phyloP scores from a whole-genome alignment of 2,888 invertebrate genomes.

The Nematopogon swammerdamellus region DNA sequence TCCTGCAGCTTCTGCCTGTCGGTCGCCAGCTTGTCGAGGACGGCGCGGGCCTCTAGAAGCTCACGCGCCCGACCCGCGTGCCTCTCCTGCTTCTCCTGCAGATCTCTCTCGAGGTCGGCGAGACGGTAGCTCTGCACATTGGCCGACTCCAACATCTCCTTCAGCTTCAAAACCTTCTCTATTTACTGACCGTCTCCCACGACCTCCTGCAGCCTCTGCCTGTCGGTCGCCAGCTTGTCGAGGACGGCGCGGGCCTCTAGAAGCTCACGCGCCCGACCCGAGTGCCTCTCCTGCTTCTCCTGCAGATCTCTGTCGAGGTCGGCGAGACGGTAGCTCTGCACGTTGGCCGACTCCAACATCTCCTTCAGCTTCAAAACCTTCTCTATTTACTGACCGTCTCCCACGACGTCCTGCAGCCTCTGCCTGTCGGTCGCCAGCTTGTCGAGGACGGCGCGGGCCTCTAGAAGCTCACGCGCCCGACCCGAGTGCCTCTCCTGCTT shows the following conservation, averaged over 20 bases:
- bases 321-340: slow-evolving; percentile 31
- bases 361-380: slow-evolving; percentile 35
- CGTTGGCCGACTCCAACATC: slow-evolving; percentile 24
- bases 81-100: slow-evolving; percentile 40
- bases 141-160: slow-evolving; percentile 26
- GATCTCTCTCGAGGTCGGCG: slow-evolving; percentile 30
- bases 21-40: slow-evolving; percentile 48
- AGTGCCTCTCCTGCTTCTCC: slow-evolving; percentile 42
- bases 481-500: slow-evolving; percentile 46
- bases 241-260: slow-evolving; percentile 39
- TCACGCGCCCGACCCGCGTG: slow-evolving; percentile 48
- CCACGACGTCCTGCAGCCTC: slow-evolving; percentile 36
- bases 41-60: slow-evolving; percentile 37
- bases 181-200: slow-evolving; percentile 44
- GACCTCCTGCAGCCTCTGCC: slow-evolving; percentile 32
- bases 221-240: slow-evolving; percentile 49
- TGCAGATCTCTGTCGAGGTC: slow-evolving; percentile 32
- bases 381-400: slow-evolving; percentile 38
- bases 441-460: slow-evolving; percentile 41
- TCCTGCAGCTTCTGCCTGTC: slow-evolving; percentile 38
- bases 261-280: slow-evolving; percentile 48
- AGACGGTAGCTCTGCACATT: slow-evolving; percentile 30
- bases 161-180: slow-evolving; percentile 32
- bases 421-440: slow-evolving; percentile 48
- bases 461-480: slow-evolving; percentile 45